Evolutionary conservation across 2,797 vertebrate genomes (phyloP), one percentile per base, ranked within the genome.

Genomic region (Pangasius sanitwongsei): DNA sequence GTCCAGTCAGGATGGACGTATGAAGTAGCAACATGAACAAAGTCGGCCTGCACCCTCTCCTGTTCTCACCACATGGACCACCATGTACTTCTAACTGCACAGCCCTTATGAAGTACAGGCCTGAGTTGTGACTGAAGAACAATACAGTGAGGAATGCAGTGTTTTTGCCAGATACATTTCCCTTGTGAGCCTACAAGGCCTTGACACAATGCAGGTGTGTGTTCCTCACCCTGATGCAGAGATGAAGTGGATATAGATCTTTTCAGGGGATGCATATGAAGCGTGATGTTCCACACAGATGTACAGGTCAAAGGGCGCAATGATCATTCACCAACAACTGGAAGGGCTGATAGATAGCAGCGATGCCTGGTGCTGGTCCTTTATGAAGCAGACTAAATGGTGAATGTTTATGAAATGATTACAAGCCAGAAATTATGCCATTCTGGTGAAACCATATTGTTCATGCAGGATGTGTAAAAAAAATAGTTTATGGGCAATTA

Each of bases 141-240:
- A 75, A 85, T n/a, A 81, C 89, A 86, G 53, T 59, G 37, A 89
- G 81, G 75, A 91, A 91, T 80, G 55, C 69, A 34, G 53, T 31
- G 80, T 91, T 87, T 87, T 91, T 91, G 84, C 74, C 53, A 69
- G 89, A 65, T 4, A 6, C 86, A 50, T 59, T 80, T 48, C 67
- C 59, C n/a, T 69, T 57, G 50, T 74, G 65, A 69, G 69, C 44
- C 34, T 85, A 70, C 34, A 83, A 87, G 89, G 12, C 57, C 50
- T 34, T 82, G 80, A 89, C 90, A 85, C 92, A 41, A 31, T 57
- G 75, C 75, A 92, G 91, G 92, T 93, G 92, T 78, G 59, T 91
- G 90, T 93, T 93, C 90, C 92, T 91, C 57, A 88, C 84, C 63
- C 37, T 59, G 34, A 11, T 3, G 6, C 28, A 37, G 18, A 87